These are phyloP conservation scores for Columba guinea DNA, from an alignment of 2,797 vertebrate species.

Conservation along the genomic window DNA sequence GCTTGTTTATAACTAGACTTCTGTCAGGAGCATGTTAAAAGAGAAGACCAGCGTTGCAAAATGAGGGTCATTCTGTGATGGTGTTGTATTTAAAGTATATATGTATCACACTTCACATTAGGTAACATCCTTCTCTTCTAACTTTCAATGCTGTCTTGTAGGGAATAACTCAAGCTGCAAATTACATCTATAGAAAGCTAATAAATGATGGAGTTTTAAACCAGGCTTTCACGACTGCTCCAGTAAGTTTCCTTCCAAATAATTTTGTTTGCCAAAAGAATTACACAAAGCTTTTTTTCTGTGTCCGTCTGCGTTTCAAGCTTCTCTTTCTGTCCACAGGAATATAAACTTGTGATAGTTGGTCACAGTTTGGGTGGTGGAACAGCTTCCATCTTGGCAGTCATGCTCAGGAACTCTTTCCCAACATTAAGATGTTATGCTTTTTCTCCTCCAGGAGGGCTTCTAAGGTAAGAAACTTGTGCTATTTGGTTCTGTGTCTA, in stretches of 20 bases:
- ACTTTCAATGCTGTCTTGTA: slow-evolving; percentile 61
- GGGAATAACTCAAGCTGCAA: slow-evolving; percentile 94
- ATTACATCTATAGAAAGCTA: slow-evolving; percentile 88
- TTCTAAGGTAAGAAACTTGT: slow-evolving; percentile 85
- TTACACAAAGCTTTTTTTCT: background rate
- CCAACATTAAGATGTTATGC: slow-evolving; percentile 87
- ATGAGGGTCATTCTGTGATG: background rate
- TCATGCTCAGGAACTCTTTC: slow-evolving; percentile 84
- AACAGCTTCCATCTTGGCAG: slow-evolving; percentile 85
- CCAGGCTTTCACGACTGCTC: slow-evolving; percentile 91
- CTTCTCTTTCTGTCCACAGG: slow-evolving; percentile 75
- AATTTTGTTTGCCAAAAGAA: background rate
- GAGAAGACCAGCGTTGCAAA: background rate
- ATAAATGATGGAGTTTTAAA: slow-evolving; percentile 92
- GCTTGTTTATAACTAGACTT: background rate
- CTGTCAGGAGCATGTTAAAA: background rate
- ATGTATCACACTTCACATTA: background rate
- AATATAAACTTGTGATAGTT: slow-evolving; percentile 91
- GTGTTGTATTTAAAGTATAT: background rate
- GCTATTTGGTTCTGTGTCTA: background rate
- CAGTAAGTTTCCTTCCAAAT: slow-evolving; percentile 80
- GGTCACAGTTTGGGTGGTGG: slow-evolving; percentile 97
- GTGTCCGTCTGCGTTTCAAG: background rate
- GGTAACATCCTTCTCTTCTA: background rate
- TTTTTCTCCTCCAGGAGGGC: slow-evolving; percentile 95